Evolutionary conservation across 2,113 vertebrate species (phyloP).

Genomic region (Toxotes jaculatrix): DNA sequence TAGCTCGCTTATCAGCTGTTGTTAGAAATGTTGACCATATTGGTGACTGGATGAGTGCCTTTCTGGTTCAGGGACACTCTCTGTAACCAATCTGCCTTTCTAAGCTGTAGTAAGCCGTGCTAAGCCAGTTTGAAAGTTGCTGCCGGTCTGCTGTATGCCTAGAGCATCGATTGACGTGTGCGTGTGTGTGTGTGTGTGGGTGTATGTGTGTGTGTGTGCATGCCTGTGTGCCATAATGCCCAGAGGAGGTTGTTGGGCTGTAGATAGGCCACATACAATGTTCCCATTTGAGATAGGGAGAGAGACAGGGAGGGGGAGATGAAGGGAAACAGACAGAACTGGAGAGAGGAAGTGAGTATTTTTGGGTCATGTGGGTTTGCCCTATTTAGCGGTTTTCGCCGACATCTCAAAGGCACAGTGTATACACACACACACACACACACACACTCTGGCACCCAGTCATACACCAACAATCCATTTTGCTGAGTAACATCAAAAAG

Average conservation of each 20-base stretch:
- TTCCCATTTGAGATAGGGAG: slow-evolving; percentile 63
- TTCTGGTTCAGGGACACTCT: slow-evolving; percentile 60
- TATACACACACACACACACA: slow-evolving; percentile 7
- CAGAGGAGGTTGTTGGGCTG: slow-evolving; percentile 74
- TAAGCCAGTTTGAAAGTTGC: slow-evolving; percentile 75
- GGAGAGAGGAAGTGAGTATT: slow-evolving; percentile 69
- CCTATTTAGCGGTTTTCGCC: slow-evolving; percentile 74
- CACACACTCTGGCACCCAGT: background rate
- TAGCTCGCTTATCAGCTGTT: slow-evolving; percentile 56
- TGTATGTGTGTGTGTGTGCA: slow-evolving; percentile 42
- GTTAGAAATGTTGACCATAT: slow-evolving; percentile 44
- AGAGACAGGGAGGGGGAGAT: slow-evolving; percentile 55
- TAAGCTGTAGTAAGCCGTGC: slow-evolving; percentile 67
- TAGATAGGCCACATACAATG: slow-evolving; percentile 76
- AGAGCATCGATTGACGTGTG: slow-evolving; percentile 57
- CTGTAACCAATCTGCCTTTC: slow-evolving; percentile 73
- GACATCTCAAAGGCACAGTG: slow-evolving; percentile 58
- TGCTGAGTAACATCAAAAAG: slow-evolving; percentile 64
- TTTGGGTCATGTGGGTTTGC: slow-evolving; percentile 79
- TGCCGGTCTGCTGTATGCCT: slow-evolving; percentile 69
- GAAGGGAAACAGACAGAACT: slow-evolving; percentile 62
- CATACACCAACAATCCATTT: slow-evolving; percentile 45
- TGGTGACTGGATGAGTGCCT: slow-evolving; percentile 45
- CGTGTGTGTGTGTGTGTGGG: slow-evolving; percentile 25
- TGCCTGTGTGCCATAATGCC: slow-evolving; percentile 70